Conservation (phyloP, 2,797 vertebrate species). For the Enteromius afrohamiltoni region DNA sequence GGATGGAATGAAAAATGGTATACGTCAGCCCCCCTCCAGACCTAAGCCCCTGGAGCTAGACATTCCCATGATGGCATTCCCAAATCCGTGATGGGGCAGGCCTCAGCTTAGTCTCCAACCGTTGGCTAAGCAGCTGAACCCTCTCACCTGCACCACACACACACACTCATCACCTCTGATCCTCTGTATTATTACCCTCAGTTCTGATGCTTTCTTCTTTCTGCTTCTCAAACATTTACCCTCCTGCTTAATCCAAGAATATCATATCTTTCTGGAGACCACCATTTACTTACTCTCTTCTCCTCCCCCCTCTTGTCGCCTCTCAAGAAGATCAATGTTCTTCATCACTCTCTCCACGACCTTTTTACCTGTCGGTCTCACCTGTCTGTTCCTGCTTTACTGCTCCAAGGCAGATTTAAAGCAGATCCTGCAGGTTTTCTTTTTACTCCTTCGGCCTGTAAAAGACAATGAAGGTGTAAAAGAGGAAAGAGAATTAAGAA, state of each 20-base stretch:
- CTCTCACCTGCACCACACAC: conserved; percentile 40
- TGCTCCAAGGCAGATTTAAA: conserved; percentile 44
- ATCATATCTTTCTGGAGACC: background rate
- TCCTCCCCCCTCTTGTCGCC: background rate
- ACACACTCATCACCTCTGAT: conserved; percentile 14
- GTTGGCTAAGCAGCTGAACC: conserved; percentile 44
- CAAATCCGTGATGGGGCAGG: conserved; percentile 52
- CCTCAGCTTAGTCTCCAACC: conserved; percentile 51
- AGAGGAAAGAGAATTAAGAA: background rate
- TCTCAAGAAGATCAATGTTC: conserved; percentile 7
- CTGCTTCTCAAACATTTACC: conserved; percentile 22
- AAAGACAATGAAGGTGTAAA: background rate
- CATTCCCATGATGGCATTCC: conserved; percentile 55
- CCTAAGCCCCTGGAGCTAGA: conserved; percentile 49
- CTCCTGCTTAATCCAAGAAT: background rate
- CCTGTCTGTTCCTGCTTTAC: conserved; percentile 41
- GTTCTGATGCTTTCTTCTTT: conserved; percentile 14
- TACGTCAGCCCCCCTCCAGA: conserved; percentile 17
- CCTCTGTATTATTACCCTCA: background rate
- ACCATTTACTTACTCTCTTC: background rate
- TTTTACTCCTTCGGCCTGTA: background rate
- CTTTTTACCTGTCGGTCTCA: conserved; percentile 36
- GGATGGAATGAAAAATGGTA: conserved; percentile 26
- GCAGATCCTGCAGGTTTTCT: background rate
- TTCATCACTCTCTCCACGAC: conserved; percentile 13